phyloP scores from a whole-genome alignment of 2,113 vertebrate genomes.

The Rhizomys pruinosus region DNA sequence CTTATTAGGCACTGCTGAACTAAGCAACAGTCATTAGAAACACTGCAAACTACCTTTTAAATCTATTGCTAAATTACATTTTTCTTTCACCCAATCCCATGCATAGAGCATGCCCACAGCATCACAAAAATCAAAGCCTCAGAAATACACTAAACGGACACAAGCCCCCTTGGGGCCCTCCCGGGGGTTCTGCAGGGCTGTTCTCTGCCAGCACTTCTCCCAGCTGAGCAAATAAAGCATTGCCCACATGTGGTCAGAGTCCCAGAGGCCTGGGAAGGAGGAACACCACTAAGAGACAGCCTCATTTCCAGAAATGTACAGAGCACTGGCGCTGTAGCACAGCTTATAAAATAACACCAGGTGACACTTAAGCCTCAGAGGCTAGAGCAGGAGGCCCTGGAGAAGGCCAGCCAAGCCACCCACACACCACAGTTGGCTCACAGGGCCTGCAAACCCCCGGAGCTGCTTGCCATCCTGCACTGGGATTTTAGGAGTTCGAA shows the following conservation, averaged over 20 bases:
- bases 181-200: not conserved
- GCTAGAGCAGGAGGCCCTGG: not conserved
- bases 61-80: slow-evolving; percentile 72
- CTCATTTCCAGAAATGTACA: slow-evolving; percentile 59
- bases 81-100: slow-evolving; percentile 54
- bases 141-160: slow-evolving; percentile 66
- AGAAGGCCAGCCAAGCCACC: not conserved
- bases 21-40: slow-evolving; percentile 76
- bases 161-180: slow-evolving; percentile 13
- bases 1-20: slow-evolving; percentile 39
- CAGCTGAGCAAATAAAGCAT: slow-evolving; percentile 81
- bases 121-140: slow-evolving; percentile 56
- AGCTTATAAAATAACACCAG: slow-evolving; percentile 56
- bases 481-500: slow-evolving; percentile 40
- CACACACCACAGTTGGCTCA: not conserved
- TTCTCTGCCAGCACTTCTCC: slow-evolving; percentile 61
- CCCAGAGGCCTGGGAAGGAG: slow-evolving; percentile 39
- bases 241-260: slow-evolving; percentile 68
- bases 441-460: slow-evolving; percentile 34
- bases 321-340: slow-evolving; percentile 17
- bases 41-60: slow-evolving; percentile 72
- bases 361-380: not conserved
- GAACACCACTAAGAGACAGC: slow-evolving; percentile 18
- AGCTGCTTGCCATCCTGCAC: not conserved
- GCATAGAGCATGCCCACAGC: slow-evolving; percentile 56